Evolutionary conservation across 2,888 invertebrate species (phyloP).

Genomic region (Drosophila basisetae): DNA sequence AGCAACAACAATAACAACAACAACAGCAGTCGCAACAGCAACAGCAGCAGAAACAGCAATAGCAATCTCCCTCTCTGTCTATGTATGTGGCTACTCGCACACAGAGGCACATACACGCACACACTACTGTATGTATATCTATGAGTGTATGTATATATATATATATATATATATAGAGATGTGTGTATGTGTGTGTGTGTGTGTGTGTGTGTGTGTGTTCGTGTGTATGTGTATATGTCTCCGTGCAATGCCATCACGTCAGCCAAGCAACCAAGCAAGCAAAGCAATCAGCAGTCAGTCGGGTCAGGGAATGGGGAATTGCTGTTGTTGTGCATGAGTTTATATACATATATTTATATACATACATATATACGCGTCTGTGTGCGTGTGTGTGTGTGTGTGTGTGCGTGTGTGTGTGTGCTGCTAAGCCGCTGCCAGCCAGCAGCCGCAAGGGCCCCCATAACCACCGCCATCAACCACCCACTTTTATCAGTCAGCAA

Average conservation of each 20-base stretch:
- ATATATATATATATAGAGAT: constrained; percentile 7
- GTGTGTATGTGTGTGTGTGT: constrained; percentile 14
- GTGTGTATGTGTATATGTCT: constrained; percentile 40
- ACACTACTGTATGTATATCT: constrained; percentile 9
- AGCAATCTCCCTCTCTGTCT: constrained; percentile 33
- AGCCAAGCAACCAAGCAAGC: constrained; percentile 73
- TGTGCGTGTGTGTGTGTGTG: constrained; percentile 23
- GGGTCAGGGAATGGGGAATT: constrained; percentile 69
- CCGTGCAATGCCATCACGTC: constrained; percentile 78
- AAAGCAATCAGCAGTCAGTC: constrained; percentile 80
- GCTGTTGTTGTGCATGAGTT: constrained; percentile 59
- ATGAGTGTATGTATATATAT: constrained; percentile 15
- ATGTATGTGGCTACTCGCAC: constrained; percentile 38
- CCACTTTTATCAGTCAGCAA: constrained; percentile 80
- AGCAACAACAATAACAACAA: constrained; percentile 48
- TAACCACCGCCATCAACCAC: constrained; percentile 55
- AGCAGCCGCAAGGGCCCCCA: constrained; percentile 56
- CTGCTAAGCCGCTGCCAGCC: constrained; percentile 69
- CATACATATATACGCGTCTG: constrained; percentile 14
- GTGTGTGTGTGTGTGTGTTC: constrained; percentile 8
- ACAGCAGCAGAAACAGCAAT: constrained; percentile 27
- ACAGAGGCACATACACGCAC: constrained; percentile 21
- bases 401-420: constrained; percentile 38
- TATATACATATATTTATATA: constrained; percentile 31
- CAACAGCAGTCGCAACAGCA: constrained; percentile 24